Evolutionary conservation across 2,888 invertebrate species (phyloP).

Genomic region (Iphiclides podalirius): DNA sequence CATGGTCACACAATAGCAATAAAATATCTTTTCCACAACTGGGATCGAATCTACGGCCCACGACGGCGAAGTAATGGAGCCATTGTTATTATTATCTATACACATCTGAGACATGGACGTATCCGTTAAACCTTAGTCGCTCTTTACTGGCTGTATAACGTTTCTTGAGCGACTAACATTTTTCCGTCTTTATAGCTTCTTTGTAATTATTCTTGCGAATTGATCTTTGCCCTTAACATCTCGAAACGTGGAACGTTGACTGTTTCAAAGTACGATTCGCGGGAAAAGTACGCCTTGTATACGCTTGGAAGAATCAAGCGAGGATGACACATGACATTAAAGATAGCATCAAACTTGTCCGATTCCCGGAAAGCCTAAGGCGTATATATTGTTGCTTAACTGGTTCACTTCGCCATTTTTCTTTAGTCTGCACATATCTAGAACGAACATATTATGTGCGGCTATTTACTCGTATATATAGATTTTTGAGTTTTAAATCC

Average conservation of each 20-base stretch:
- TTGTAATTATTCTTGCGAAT: conserved; percentile 15
- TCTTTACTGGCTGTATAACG: not conserved
- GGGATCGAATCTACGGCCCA: too few species aligned
- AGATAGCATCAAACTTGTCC: conserved; percentile 14
- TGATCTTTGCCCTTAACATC: conserved; percentile 17
- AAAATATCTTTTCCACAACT: too few species aligned
- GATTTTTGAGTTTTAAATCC: too few species aligned
- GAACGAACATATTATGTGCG: not conserved
- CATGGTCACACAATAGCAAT: too few species aligned
- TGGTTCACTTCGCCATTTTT: not conserved
- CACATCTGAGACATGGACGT: too few species aligned
- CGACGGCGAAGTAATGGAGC: too few species aligned
- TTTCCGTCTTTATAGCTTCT: conserved; percentile 11
- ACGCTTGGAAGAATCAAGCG: conserved; percentile 9
- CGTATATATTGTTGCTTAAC: conserved; percentile 8
- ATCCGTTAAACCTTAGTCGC: too few species aligned
- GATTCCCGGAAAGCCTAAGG: conserved; percentile 12
- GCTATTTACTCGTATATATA: too few species aligned
- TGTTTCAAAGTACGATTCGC: conserved; percentile 4
- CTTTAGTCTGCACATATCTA: not conserved
- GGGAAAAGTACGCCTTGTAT: too few species aligned
- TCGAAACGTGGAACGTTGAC: not conserved
- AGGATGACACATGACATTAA: conserved; percentile 17
- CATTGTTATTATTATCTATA: too few species aligned
- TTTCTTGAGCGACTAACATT: too few species aligned